phyloP scores from a whole-genome alignment of 2,113 vertebrate genomes.

The Chrysemys picta region DNA sequence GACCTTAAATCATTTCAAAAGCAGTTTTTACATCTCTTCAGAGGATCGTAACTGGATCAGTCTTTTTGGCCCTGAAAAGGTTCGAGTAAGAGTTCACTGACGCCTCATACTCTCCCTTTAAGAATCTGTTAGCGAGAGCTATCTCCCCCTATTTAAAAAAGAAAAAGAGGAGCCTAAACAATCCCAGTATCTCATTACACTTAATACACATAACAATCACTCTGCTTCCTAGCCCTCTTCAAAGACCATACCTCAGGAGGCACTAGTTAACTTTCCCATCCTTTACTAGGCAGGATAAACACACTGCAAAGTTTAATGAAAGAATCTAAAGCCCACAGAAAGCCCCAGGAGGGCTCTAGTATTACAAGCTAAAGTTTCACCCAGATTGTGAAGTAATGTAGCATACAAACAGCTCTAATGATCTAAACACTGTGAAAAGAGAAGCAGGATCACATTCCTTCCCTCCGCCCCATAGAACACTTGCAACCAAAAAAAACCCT shows the following conservation, averaged over 20 bases:
- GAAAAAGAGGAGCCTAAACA: background rate
- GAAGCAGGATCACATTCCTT: background rate
- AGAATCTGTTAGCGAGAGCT: accelerated
- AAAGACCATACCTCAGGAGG: background rate
- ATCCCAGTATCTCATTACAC: background rate
- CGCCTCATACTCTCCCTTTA: background rate
- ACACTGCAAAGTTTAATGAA: background rate
- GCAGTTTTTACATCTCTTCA: background rate
- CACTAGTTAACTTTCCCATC: background rate
- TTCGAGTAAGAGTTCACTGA: background rate
- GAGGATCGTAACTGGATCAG: background rate
- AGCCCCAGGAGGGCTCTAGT: background rate
- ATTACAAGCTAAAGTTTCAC: constrained; percentile 32
- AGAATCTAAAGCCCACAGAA: background rate
- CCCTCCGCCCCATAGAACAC: background rate
- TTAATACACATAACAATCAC: background rate
- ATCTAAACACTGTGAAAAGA: background rate
- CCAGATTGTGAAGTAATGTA: constrained; percentile 42
- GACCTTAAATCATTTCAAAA: background rate
- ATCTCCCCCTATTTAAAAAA: background rate
- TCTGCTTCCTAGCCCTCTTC: background rate
- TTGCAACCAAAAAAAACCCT: background rate
- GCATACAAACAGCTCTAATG: background rate
- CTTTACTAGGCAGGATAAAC: background rate
- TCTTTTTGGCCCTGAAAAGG: background rate